Conservation (phyloP, 2,113 vertebrate species). For the Nansenia antarctica region DNA sequence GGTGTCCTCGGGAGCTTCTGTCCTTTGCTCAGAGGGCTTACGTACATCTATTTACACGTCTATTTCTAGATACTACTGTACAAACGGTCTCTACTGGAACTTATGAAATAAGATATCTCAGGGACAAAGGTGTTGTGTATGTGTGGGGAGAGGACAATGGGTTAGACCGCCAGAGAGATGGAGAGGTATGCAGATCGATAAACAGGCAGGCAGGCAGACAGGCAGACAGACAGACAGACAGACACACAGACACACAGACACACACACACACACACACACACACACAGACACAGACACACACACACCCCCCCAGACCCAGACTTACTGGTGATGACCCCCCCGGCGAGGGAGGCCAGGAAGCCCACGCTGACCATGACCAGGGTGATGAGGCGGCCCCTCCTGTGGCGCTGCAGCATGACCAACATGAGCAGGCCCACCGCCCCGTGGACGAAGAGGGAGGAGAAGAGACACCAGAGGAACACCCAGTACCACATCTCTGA, state of each 20-base stretch:
- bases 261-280: background rate
- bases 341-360: slow-evolving; percentile 91
- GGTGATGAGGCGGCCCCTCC: slow-evolving; percentile 91
- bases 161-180: background rate
- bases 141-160: background rate
- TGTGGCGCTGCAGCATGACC: slow-evolving; percentile 94
- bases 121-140: background rate
- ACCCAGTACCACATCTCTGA: slow-evolving; percentile 99
- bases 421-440: slow-evolving; percentile 93
- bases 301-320: background rate
- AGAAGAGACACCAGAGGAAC: slow-evolving; percentile 99
- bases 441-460: slow-evolving; percentile 93
- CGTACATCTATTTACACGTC: slow-evolving; percentile 15
- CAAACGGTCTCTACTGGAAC: background rate
- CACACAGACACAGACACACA: background rate
- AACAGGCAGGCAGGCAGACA: background rate
- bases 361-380: slow-evolving; percentile 90
- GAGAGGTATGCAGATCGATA: background rate
- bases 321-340: slow-evolving; percentile 96
- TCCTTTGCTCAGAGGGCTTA: background rate
- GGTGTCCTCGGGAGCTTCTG: slow-evolving; percentile 9
- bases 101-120: background rate
- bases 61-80: background rate
- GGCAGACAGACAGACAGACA: background rate
- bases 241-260: slow-evolving; percentile 1